Conservation (phyloP, 2,888 invertebrate species). For the Ctena decussata region DNA sequence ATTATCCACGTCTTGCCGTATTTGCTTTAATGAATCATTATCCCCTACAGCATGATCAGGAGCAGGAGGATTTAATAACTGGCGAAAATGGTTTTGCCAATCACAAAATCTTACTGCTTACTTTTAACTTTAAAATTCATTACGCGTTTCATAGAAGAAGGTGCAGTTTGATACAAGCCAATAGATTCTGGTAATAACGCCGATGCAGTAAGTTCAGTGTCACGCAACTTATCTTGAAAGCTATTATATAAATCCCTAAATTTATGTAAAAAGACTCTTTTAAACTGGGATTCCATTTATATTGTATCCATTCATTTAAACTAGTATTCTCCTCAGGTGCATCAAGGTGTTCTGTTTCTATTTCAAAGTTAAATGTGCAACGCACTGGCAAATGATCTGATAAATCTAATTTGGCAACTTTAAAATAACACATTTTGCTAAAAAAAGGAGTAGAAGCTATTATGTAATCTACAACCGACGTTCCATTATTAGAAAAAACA, state of each 20-base stretch:
- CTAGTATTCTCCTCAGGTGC: neutral
- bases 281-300: neutral
- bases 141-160: neutral
- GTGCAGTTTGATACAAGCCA: neutral
- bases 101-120: neutral
- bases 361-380: conserved; percentile 3
- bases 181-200: neutral
- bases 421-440: conserved; percentile 4
- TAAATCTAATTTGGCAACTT: neutral
- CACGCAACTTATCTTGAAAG: neutral
- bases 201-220: neutral
- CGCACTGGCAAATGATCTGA: conserved; percentile 30
- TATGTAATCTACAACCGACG: conserved; percentile 35
- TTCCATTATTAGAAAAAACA: conserved; percentile 30
- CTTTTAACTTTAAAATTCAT: neutral
- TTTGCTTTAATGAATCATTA: neutral
- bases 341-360: neutral
- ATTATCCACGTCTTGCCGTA: neutral
- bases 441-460: conserved; percentile 27
- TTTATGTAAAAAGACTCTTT: neutral
- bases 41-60: neutral
- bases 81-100: neutral
- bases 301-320: neutral
- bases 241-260: neutral
- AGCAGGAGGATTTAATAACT: neutral